Evolutionary conservation across 2,797 vertebrate genomes (phyloP).

Genomic region (Sebastes cheni): DNA sequence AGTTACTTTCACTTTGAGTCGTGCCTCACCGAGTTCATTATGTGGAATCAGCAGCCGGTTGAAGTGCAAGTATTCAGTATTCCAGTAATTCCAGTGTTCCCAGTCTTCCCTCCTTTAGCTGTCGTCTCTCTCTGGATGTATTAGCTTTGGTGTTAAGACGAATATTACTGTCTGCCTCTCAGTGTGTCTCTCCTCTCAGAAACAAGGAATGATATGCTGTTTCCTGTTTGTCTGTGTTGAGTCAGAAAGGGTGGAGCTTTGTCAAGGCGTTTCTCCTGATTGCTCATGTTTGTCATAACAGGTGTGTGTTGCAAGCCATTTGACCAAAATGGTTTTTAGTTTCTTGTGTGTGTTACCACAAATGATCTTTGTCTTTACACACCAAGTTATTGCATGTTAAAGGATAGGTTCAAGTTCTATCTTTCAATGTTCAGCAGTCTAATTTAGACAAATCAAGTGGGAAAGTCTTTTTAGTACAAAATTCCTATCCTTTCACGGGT

Average conservation of each 20-base stretch:
- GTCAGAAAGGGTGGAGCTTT: slow-evolving; percentile 28
- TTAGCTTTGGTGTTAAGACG: background rate
- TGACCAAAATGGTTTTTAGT: too few relatives aligned
- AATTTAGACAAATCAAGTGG: too few relatives aligned
- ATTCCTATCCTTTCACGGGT: too few relatives aligned
- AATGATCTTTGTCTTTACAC: background rate
- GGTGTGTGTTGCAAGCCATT: background rate
- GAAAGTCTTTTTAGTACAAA: too few relatives aligned
- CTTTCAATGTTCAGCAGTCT: background rate
- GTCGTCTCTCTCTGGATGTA: background rate
- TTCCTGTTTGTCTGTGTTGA: slow-evolving; percentile 26
- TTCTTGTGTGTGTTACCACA: background rate
- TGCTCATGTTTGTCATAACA: background rate
- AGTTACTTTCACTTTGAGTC: slow-evolving; percentile 34
- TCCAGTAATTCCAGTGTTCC: background rate
- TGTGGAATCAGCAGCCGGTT: background rate
- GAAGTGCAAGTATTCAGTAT: background rate
- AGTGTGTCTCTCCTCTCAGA: background rate
- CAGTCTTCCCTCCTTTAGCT: background rate
- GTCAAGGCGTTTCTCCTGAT: background rate
- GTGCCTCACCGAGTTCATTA: background rate
- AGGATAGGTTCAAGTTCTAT: background rate
- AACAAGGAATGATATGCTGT: background rate
- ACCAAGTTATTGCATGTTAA: background rate
- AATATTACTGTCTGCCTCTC: background rate